Base-by-base conservation (phyloP, 2,113 vertebrate genomes). In the Passerina amoena region DNA sequence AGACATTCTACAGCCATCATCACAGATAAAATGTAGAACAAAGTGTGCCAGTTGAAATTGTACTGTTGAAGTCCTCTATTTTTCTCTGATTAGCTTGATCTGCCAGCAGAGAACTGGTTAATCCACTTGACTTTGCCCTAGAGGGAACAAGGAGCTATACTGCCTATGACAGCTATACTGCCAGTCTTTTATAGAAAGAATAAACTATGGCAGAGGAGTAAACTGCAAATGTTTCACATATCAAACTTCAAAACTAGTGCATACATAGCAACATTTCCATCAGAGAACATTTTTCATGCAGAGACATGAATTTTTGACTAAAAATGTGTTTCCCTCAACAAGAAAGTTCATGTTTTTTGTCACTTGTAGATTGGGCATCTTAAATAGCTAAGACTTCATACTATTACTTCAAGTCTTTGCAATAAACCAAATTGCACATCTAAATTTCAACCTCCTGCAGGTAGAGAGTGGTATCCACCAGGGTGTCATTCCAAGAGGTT, bases 141-240 rank as follows among this genome's bases (percentile, higher is more conserved):
- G 7, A 61, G 16, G 51, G 22, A 35, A 50, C 23, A 59, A 79
- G 42, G 30, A 92, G 23, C 48, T 42, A 42, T 42, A 42, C 40
- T 42, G 60, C n/a, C 6, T 20, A 2, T 42, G 33, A 0, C 0
- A 84, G 35, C 16, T 45, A 10, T 25, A 7, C 56, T 88, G 42
- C 21, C 85, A 40, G 22, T 51, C 10, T 83, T 78, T 65, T 45
- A n/a, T 14, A 27, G 38, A 64, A n/a, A 71, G 16, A 35, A 33
- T 71, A 42, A 86, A 56, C 5, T 23, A 33, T 60, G 11, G 33
- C 66, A 88, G 53, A 83, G 80, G 9, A 80, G 33, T 56, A 72
- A 86, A 77, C 23, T 42, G 40, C 31, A 53, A 73, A 77, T 61
- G 16, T 20, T 86, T 72, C 86, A 72, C 59, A 65, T 44, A 61